Conservation (phyloP, 2,797 vertebrate species). For the Peromyscus aztecus region DNA sequence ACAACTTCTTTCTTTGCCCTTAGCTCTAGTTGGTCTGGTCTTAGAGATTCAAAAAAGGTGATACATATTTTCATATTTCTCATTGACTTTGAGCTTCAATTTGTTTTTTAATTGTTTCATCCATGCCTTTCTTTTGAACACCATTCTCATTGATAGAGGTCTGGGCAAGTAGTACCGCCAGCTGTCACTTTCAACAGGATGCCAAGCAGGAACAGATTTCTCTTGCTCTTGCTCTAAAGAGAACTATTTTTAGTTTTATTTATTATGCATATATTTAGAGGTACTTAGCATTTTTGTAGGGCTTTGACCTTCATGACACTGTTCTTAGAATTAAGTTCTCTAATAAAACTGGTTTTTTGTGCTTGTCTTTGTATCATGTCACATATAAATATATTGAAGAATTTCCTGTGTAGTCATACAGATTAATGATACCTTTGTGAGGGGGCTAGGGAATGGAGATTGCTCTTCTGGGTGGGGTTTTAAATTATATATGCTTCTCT, state of each 20-base stretch:
- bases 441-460: not conserved
- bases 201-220: conserved; percentile 13
- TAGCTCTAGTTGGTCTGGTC: not conserved
- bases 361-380: not conserved
- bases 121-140: conserved; percentile 25
- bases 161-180: conserved; percentile 30
- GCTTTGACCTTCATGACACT: conserved; percentile 1
- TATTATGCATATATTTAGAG: conserved; percentile 23
- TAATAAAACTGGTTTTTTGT: conserved; percentile 26
- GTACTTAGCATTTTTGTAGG: conserved; percentile 31
- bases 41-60: conserved; percentile 47
- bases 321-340: conserved; percentile 35
- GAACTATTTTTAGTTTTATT: conserved; percentile 53
- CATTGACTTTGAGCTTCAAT: conserved; percentile 45
- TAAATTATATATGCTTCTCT: conserved; percentile 38
- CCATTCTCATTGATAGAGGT: conserved; percentile 28
- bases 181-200: conserved; percentile 59
- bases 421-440: not conserved
- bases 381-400: conserved; percentile 33
- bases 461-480: not conserved
- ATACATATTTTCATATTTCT: conserved; percentile 37
- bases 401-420: conserved; percentile 7
- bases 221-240: conserved; percentile 35
- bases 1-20: not conserved
- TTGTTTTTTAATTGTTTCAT: conserved; percentile 54